These are phyloP conservation scores for Piprites chloris DNA, from an alignment of 2,113 vertebrate species.

Conservation along the genomic window DNA sequence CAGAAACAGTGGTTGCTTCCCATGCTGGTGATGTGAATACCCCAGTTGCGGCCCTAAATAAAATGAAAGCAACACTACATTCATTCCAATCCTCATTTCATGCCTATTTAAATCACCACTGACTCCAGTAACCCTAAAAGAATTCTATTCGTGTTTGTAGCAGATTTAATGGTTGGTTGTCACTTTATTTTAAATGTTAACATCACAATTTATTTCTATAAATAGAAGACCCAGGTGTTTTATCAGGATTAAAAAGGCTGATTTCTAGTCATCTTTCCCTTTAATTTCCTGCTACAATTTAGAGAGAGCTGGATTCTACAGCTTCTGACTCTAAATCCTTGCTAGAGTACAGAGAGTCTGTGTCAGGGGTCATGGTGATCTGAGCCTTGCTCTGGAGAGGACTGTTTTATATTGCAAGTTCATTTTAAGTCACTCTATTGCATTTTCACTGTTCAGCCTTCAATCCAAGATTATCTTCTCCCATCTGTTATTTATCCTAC, in stretches of 20 bases:
- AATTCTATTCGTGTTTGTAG: neutral
- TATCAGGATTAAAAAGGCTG: neutral
- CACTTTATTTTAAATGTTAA: neutral
- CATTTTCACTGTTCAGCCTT: conserved; percentile 11
- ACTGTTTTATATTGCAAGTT: neutral
- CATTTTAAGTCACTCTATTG: conserved; percentile 3
- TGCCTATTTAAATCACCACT: neutral
- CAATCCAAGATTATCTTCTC: conserved; percentile 52
- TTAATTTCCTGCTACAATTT: neutral
- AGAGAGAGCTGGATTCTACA: neutral
- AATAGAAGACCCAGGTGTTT: neutral
- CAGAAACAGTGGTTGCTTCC: neutral
- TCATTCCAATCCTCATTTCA: conserved; percentile 14
- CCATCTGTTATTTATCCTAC: conserved; percentile 62
- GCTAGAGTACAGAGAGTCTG: neutral
- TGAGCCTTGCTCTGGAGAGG: neutral
- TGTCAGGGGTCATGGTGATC: neutral
- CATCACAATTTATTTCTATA: neutral
- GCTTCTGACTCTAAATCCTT: neutral
- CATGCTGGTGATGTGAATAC: fast-evolving
- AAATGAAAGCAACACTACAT: neutral
- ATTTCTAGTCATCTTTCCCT: neutral
- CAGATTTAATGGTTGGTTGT: neutral
- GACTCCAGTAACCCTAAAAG: neutral
- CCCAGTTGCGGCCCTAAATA: neutral